A percentile compares a stretch with the other conserved stretches of the same genome.
phyloP scores from a whole-genome alignment of 1,140 invertebrate genomes.

The Pogonomyrmex barbatus region DNA sequence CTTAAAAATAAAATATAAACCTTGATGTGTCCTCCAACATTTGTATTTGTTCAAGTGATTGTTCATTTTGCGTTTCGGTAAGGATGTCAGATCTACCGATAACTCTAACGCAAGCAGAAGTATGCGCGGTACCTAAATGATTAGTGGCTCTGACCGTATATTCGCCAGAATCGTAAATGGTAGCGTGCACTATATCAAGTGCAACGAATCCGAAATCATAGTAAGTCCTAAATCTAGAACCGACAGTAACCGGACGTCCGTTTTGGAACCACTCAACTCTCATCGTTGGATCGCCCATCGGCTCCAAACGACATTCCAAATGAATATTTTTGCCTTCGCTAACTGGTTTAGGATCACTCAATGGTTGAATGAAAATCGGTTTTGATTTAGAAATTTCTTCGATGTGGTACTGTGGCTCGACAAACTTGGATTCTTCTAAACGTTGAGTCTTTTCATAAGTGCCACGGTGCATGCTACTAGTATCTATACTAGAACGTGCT shows the following conservation, averaged over 20 bases:
- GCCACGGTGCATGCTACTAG: conserved; percentile 93
- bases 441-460: conserved; percentile 95
- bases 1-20: conserved; percentile 20
- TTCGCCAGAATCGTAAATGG: conserved; percentile 96
- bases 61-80: conserved; percentile 97
- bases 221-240: conserved; percentile 97
- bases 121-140: conserved; percentile 95
- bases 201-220: conserved; percentile 98
- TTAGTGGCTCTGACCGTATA: conserved; percentile 97
- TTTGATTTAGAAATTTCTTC: conserved; percentile 97
- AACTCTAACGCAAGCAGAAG: conserved; percentile 95
- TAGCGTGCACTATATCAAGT: conserved; percentile 95
- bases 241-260: conserved; percentile 94
- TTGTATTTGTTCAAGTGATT: conserved; percentile 97
- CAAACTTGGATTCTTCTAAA: conserved; percentile 94
- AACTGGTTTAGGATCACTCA: conserved; percentile 93
- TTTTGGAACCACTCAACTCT: conserved; percentile 98
- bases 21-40: conserved; percentile 95
- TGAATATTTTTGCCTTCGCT: conserved; percentile 97
- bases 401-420: conserved; percentile 95
- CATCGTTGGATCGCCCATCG: conserved; percentile 98
- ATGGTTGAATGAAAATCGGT: conserved; percentile 94
- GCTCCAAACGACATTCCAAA: conserved; percentile 95
- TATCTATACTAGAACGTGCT: conserved; percentile 95
- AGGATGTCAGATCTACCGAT: conserved; percentile 94